A percentile compares a stretch with the other conserved stretches of the same genome.
phyloP scores from a whole-genome alignment of 2,888 invertebrate species.

The Thereva unica region DNA sequence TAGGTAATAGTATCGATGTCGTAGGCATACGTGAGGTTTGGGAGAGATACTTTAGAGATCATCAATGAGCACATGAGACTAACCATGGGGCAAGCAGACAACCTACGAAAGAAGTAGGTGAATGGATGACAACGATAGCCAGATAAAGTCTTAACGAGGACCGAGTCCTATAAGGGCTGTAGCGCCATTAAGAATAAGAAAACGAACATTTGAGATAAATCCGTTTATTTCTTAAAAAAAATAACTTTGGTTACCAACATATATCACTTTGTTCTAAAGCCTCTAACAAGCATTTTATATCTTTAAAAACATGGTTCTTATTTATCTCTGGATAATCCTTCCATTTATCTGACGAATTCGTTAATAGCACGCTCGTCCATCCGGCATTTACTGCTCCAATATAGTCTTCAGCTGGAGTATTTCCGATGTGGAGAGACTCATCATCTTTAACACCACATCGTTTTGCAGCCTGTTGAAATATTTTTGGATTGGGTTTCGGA shows the following conservation, averaged over 20 bases:
- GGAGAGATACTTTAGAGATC: too few species aligned
- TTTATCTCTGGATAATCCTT: conserved; percentile 31
- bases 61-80: too few species aligned
- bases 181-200: too few species aligned
- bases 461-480: conserved; percentile 60
- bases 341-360: conserved; percentile 36
- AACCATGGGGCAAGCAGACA: too few species aligned
- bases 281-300: conserved; percentile 46
- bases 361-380: conserved; percentile 64
- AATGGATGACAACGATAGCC: too few species aligned
- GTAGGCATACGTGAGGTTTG: too few species aligned
- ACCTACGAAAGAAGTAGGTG: too few species aligned
- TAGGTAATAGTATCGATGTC: too few species aligned
- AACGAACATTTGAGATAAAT: too few species aligned
- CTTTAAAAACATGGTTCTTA: conserved; percentile 45
- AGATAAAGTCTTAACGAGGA: too few species aligned
- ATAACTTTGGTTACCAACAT: conserved; percentile 46
- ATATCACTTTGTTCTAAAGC: conserved; percentile 48
- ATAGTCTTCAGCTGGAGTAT: conserved; percentile 75
- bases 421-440: conserved; percentile 83
- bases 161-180: too few species aligned
- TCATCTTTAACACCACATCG: conserved; percentile 59
- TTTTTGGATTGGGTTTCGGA: conserved; percentile 51
- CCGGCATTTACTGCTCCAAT: conserved; percentile 73
- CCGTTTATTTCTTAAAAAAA: too few species aligned